phyloP scores from a whole-genome alignment of 1,140 invertebrate genomes.

The Mizuhopecten yessoensis region DNA sequence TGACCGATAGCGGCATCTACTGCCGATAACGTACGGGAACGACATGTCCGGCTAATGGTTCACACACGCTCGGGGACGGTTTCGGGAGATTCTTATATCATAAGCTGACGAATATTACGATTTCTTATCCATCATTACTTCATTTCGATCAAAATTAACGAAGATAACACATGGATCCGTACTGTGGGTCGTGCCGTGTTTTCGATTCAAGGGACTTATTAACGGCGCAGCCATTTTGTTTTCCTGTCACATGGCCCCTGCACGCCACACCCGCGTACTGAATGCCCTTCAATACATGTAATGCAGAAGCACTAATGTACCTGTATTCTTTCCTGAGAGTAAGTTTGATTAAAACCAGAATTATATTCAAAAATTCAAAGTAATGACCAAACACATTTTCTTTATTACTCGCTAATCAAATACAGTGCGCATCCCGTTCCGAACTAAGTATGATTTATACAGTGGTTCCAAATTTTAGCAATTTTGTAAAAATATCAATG shows the following conservation, averaged over 20 bases:
- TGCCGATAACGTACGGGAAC: neutral
- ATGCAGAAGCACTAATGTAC: no score
- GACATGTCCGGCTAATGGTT: neutral
- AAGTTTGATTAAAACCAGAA: no score
- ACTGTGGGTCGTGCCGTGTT: neutral
- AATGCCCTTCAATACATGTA: neutral
- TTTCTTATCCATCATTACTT: neutral
- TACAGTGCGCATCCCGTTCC: no score
- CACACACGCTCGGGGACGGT: neutral
- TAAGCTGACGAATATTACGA: neutral
- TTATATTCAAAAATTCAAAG: no score
- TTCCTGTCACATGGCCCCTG: neutral
- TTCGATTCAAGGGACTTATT: neutral
- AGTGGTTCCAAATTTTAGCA: no score
- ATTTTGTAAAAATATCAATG: no score
- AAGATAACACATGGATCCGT: neutral
- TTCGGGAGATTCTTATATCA: neutral
- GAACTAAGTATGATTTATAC: no score
- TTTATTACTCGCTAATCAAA: no score
- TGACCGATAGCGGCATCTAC: neutral
- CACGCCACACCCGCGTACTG: neutral
- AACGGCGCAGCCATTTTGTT: neutral
- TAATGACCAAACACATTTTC: no score
- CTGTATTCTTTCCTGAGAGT: no score
- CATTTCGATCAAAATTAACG: neutral